Base-by-base conservation (phyloP, 1,140 invertebrate genomes). In the Andrena cerasifolii region DNA sequence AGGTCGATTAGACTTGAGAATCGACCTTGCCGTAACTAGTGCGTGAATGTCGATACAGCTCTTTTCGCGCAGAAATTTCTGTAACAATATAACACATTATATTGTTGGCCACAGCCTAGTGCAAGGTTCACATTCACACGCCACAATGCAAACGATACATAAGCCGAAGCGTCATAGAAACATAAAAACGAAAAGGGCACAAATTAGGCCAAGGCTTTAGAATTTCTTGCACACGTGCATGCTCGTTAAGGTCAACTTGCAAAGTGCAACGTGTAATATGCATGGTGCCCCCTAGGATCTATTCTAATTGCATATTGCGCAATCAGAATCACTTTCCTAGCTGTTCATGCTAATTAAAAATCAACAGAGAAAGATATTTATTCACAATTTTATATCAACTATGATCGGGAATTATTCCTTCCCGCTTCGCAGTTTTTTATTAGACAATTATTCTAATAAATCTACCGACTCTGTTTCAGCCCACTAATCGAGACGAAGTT, bases 21-120 rank as follows among this genome's bases (percentile, higher is more conserved):
- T 65, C 79, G 83, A 54, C 83, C 84, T 88, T 89, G 80, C 63
- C 24, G 61, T 70, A 89, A 89, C 74, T 86, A 74, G 86, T 83
- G 86, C 87, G 65, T 88, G 86, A 89, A 89, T 58, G 51, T 82
- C 59, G 67, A 81, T 81, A 58, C 59, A 65, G 43, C n/a, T 31
- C 24, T 67, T 40, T 45, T 70, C 63, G 31, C n/a, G 12, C 56
- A 24, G 14, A 43, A 7, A 21, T 72, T 49, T 62, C 31, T 3
- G 31, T 45, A 74, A 65, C 26, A 74, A 74, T 54, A 65, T n/a
- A n/a, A n/a, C n/a, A n/a, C n/a, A n/a, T n/a, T n/a, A n/a, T n/a
- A n/a, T n/a, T n/a, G n/a, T n/a, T n/a, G n/a, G n/a, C 16, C 18
- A 6, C 21, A 10, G 5, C 16, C 21, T 67, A 56, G 40, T 45